phyloP scores from a whole-genome alignment of 1,140 invertebrate species.

The Drosophila micromelanica region DNA sequence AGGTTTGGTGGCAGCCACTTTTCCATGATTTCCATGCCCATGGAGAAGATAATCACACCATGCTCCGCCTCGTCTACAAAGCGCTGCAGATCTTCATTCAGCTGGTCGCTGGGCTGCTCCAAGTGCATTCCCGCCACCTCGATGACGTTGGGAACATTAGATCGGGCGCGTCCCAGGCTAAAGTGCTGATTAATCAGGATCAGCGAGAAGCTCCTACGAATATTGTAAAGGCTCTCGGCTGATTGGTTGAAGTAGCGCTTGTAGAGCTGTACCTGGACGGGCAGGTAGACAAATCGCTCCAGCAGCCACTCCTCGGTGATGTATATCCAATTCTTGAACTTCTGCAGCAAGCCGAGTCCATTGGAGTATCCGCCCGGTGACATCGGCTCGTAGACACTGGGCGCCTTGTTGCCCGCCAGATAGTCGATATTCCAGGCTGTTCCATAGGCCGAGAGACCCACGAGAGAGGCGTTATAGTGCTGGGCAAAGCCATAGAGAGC shows the following conservation, averaged over 20 bases:
- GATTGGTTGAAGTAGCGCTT: slow-evolving; percentile 60
- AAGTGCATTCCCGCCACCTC: slow-evolving; percentile 87
- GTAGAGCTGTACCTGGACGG: slow-evolving; percentile 68
- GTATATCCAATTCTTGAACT: slow-evolving; percentile 78
- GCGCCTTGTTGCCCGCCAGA: slow-evolving; percentile 64
- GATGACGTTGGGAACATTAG: slow-evolving; percentile 73
- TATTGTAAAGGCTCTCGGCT: slow-evolving; percentile 36
- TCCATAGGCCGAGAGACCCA: slow-evolving; percentile 63
- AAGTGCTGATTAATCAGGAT: slow-evolving; percentile 77
- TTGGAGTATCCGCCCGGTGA: slow-evolving; percentile 58
- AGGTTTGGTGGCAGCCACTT: slow-evolving; percentile 85
- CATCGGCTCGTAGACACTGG: slow-evolving; percentile 78
- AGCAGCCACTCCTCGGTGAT: slow-evolving; percentile 59
- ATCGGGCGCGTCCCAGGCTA: slow-evolving; percentile 62
- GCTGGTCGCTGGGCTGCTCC: slow-evolving; percentile 67
- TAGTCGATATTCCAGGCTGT: slow-evolving; percentile 67
- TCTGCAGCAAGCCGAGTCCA: slow-evolving; percentile 79
- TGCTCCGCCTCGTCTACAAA: slow-evolving; percentile 86
- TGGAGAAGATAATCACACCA: slow-evolving; percentile 87
- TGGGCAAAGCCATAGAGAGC: slow-evolving; percentile 66
- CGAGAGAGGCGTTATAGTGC: slow-evolving; percentile 63
- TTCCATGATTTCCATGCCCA: slow-evolving; percentile 86
- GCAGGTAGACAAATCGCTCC: slow-evolving; percentile 48
- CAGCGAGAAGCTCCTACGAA: slow-evolving; percentile 58
- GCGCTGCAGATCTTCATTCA: slow-evolving; percentile 77